Evolutionary conservation across 92 coral and sea anemone genomes (phyloP).

Genomic region (Epizoanthus ramosus): DNA sequence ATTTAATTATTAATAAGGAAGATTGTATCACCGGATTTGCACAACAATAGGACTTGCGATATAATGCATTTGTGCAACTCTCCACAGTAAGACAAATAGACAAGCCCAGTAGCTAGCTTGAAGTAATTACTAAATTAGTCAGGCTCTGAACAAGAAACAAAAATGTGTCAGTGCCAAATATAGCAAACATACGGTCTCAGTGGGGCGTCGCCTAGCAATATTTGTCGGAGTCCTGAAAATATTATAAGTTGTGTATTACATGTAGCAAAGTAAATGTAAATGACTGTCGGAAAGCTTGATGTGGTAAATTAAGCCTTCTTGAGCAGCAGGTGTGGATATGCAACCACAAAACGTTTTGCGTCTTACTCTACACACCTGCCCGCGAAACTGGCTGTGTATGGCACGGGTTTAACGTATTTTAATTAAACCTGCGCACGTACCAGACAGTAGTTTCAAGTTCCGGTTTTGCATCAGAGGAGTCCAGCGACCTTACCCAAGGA

Average conservation of each 20-base stretch:
- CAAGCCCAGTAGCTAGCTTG: slow-evolving; percentile 29
- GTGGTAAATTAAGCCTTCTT: slow-evolving; percentile 17
- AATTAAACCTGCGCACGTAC: not conserved
- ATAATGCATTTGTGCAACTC: slow-evolving; percentile 36
- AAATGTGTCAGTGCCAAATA: slow-evolving; percentile 26
- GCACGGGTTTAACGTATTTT: slow-evolving; percentile 14
- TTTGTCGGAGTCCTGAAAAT: not conserved
- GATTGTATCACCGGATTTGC: slow-evolving; percentile 56
- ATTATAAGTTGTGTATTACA: slow-evolving; percentile 11
- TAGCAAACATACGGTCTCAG: slow-evolving; percentile 7
- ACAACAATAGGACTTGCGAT: slow-evolving; percentile 74
- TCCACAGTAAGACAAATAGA: slow-evolving; percentile 50
- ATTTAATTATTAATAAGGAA: slow-evolving; percentile 53
- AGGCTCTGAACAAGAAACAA: not conserved
- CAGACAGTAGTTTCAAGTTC: slow-evolving; percentile 2
- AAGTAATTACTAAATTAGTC: slow-evolving; percentile 24
- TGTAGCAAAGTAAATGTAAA: not conserved
- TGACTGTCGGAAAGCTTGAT: not conserved
- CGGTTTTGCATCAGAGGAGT: not conserved
- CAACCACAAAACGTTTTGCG: slow-evolving; percentile 17
- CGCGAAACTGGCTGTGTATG: slow-evolving; percentile 11
- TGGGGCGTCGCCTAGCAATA: slow-evolving; percentile 21
- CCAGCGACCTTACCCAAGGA: not conserved
- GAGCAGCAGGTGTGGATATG: slow-evolving; percentile 30
- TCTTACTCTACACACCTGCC: slow-evolving; percentile 33